A percentile compares a stretch with the other conserved stretches of the same genome.
These are phyloP conservation scores for Callionymus lyra DNA, from an alignment of 2,113 vertebrate species.

Conservation along the genomic window DNA sequence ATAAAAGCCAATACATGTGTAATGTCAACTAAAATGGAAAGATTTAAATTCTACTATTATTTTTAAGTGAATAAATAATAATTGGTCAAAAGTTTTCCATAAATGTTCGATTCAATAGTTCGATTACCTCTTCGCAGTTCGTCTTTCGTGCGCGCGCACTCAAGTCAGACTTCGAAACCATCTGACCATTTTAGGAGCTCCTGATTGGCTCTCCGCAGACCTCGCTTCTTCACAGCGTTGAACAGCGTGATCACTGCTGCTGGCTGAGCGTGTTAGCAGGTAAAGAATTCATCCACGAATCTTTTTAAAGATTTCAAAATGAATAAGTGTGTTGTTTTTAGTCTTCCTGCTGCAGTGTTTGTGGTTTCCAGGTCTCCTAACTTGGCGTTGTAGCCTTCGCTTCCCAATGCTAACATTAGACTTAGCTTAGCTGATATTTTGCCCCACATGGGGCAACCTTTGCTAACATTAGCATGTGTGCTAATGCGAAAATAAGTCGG, in stretches of 20 bases:
- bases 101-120: no score
- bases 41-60: no score
- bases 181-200: constrained; percentile 8
- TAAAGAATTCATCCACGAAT: no score
- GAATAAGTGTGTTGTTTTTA: neutral
- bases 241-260: constrained; percentile 62
- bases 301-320: no score
- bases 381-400: constrained; percentile 13
- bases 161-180: constrained; percentile 6
- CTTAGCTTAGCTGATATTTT: no score
- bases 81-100: no score
- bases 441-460: constrained; percentile 6
- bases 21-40: no score
- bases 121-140: no score
- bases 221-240: constrained; percentile 16
- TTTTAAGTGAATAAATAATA: no score
- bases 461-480: constrained; percentile 18
- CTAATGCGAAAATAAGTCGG: neutral
- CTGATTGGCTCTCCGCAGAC: neutral
- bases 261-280: constrained; percentile 72
- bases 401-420: no score
- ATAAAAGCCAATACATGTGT: no score
- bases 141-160: no score
- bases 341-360: neutral
- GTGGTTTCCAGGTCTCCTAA: constrained; percentile 1